Evolutionary conservation across 2,888 invertebrate genomes (phyloP), one percentile per base, ranked within the genome.

Genomic region (Ormyrus labotus): DNA sequence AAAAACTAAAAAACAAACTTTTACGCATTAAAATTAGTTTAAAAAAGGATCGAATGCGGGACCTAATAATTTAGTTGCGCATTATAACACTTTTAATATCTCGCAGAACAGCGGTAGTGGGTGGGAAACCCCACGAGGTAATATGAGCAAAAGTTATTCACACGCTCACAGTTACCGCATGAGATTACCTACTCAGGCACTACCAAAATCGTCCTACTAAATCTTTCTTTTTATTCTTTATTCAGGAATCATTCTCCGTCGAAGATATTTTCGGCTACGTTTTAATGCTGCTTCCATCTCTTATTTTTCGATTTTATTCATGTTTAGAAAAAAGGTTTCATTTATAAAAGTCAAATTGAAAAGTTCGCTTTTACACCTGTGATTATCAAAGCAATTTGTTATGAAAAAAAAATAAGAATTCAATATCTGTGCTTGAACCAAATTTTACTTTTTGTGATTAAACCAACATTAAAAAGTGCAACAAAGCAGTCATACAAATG

Each of bases 101-200:
- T 85, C 85, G 90, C 87, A 88, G 90, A 87, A 87, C 85, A 86
- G 91, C 91, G 92, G 92, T 92, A 91, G 91, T 92, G 91, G 93
- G 94, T 92, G 93, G 94, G 93, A 93, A 94, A 96, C 94, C 96
- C 94, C 96, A 95, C 94, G 94, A 93, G 94, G 95, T 95, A 96
- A 95, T 95, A 95, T 96, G 96, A 96, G 95, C 93, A 87, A 85
- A 85, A 86, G 84, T 85, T 88, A 87, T 87, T 84, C 86, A 86
- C 84, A 89, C 89, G 93, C 97, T 96, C 97, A 97, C 96, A 96
- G 96, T 97, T 97, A 98, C 97, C 96, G 96, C 96, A 96, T 97
- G 98, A 98, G 97, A 98, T 98, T 98, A 95, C 94, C 94, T 94
- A 91, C 90, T 85, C 87, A 78, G 80, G 84, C 91, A 88, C 85